A percentile compares a stretch with the other conserved stretches of the same genome.
Evolutionary conservation across 1,140 invertebrate species (phyloP).

Genomic region (Drosophila pruinosa): DNA sequence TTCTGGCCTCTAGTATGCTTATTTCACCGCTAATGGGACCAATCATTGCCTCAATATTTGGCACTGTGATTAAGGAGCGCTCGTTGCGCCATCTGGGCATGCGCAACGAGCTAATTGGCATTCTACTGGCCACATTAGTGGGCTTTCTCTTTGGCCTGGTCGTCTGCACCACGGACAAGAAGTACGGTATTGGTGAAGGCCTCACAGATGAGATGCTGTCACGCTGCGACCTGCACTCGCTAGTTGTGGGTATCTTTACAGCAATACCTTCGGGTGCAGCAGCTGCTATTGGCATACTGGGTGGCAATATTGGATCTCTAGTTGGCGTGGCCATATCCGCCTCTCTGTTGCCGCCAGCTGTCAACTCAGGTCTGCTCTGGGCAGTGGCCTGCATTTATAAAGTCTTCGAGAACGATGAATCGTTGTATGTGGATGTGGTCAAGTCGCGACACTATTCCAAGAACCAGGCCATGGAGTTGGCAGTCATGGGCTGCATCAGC

Average conservation of each 20-base stretch:
- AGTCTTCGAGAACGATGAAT: conserved; percentile 82
- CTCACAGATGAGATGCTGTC: conserved; percentile 88
- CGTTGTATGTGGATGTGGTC: conserved; percentile 79
- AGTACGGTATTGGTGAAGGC: conserved; percentile 86
- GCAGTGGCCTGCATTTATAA: conserved; percentile 85
- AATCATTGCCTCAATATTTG: conserved; percentile 89
- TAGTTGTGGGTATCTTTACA: conserved; percentile 88
- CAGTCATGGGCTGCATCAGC: conserved; percentile 86
- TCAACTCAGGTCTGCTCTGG: conserved; percentile 90
- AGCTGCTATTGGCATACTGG: conserved; percentile 88
- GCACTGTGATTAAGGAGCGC: conserved; percentile 87
- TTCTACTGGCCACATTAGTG: conserved; percentile 85
- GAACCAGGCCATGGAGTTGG: conserved; percentile 85
- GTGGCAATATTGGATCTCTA: conserved; percentile 88
- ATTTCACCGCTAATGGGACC: conserved; percentile 92
- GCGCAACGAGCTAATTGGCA: conserved; percentile 86
- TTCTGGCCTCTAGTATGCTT: conserved; percentile 90
- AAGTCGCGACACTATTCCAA: conserved; percentile 84
- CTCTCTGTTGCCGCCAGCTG: conserved; percentile 90
- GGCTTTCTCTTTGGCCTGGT: conserved; percentile 89
- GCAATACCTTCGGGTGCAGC: conserved; percentile 90
- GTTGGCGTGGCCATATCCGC: conserved; percentile 92
- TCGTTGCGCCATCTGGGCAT: conserved; percentile 86
- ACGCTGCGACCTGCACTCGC: conserved; percentile 86
- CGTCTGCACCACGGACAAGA: conserved; percentile 84